phyloP scores from a whole-genome alignment of 2,888 invertebrate species.

The Caprella mutica region DNA sequence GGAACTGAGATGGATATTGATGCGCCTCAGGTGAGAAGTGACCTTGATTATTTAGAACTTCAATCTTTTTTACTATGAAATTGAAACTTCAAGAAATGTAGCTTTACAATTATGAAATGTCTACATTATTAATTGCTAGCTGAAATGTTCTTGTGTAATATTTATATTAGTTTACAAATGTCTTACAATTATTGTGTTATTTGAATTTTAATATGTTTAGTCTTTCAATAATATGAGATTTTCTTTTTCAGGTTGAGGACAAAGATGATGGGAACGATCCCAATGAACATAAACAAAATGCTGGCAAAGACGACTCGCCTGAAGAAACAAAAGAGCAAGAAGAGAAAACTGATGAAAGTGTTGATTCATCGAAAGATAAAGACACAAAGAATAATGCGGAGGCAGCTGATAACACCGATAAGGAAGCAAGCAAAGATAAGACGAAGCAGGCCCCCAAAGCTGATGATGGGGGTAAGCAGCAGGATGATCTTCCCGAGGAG shows the following conservation, averaged over 20 bases:
- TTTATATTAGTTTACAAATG: too few species aligned
- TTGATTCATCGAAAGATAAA: slow-evolving; percentile 33
- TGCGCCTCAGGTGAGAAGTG: slow-evolving; percentile 54
- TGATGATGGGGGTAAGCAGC: slow-evolving; percentile 28
- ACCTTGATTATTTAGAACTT: too few species aligned
- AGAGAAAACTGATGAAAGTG: slow-evolving; percentile 46
- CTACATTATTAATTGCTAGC: too few species aligned
- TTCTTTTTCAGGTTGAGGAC: slow-evolving; percentile 34
- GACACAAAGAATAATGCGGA: slow-evolving; percentile 33
- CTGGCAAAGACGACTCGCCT: slow-evolving; percentile 42
- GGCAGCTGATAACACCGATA: slow-evolving; percentile 31
- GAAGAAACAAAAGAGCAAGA: slow-evolving; percentile 46
- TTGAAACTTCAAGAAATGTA: too few species aligned
- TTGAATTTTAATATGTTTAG: too few species aligned
- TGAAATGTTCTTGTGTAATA: too few species aligned
- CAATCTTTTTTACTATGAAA: too few species aligned
- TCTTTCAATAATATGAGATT: not conserved
- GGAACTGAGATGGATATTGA: slow-evolving; percentile 39
- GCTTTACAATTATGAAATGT: too few species aligned
- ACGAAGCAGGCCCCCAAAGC: slow-evolving; percentile 27
- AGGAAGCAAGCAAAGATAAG: slow-evolving; percentile 30
- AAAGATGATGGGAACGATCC: slow-evolving; percentile 37
- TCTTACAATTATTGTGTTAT: too few species aligned
- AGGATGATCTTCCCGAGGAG: slow-evolving; percentile 31
- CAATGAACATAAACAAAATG: slow-evolving; percentile 33